Base-by-base conservation (phyloP, 2,888 invertebrate genomes). In the Callinectes sapidus region DNA sequence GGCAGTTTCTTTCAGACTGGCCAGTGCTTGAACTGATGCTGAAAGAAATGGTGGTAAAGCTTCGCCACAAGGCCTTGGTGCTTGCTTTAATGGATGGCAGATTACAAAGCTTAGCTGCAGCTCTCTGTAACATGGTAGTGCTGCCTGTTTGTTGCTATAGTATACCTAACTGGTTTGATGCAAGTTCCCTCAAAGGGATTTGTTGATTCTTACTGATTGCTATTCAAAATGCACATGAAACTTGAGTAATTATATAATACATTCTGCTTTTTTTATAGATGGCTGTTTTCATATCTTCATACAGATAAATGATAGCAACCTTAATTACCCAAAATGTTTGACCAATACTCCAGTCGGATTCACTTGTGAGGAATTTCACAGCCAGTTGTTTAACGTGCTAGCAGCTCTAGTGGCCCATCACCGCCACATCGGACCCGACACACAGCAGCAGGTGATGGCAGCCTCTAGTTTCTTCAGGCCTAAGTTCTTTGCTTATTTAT, bases 371-470 rank as follows among this genome's bases (percentile, higher is more conserved):
- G 98, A 99, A 95, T 97, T 98, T 95, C 98, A 98, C 95, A 96
- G 97, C 32, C 96, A 97, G 92, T 97, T 98, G 92, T 97, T 98
- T 95, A 97, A 98, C 16, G 98, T 98, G 89, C 96, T 99, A 95
- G 97, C 98, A 0, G 97, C 98, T 92, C 96, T 99, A 95, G 98
- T 98, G 28, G 98, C 98, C 8, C 98, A 98, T 96, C 98, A 98
- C 96, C 96, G 97, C 81, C 97, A 97, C 95, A 96, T 98, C 92
- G 97, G 98, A 0, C 66, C 61, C 14, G 13, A 18, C 8, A 39
- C 48, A 18, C 91, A 91, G 55, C 55, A 18, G 54, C 18, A 91
- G 91, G 91, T 91, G 54, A n/a, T 71, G 71, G n/a, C 5, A 71
- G 71, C 71, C n/a, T 71, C 28, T 5, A 61, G 1, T 61, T 18